Percentiles rank a stretch among this genome's conserved stretches.
Conservation (phyloP, 2,888 invertebrate species). For the Myopa tessellatipennis region DNA sequence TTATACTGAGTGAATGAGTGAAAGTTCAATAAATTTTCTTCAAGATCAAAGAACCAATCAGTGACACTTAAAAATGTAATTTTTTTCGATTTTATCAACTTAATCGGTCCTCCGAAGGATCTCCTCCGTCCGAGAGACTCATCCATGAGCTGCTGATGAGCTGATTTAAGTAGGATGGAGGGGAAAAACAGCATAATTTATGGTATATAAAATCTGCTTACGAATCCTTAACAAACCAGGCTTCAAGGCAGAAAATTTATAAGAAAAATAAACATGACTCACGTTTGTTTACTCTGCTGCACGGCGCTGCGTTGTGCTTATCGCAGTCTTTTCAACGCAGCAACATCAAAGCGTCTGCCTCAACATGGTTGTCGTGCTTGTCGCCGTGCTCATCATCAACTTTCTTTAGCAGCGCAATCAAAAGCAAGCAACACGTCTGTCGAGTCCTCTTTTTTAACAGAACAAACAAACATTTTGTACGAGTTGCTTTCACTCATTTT, state of each 20-base stretch:
- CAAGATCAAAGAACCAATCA: no score
- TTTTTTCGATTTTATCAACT: no score
- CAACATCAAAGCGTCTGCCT: constrained; percentile 19
- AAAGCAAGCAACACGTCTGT: background rate
- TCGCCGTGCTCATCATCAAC: background rate
- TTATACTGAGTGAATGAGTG: no score
- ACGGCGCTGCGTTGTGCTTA: constrained; percentile 7
- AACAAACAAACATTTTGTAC: constrained; percentile 1
- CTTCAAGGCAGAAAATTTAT: background rate
- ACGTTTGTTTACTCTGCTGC: background rate
- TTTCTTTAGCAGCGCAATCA: constrained; percentile 5
- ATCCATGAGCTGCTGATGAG: background rate
- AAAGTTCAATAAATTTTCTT: no score
- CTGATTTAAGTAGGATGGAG: background rate
- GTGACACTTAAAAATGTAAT: no score
- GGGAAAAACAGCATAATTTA: background rate
- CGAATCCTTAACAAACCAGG: background rate
- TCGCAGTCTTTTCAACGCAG: constrained; percentile 3
- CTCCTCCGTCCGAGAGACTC: background rate
- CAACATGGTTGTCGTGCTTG: background rate
- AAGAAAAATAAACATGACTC: background rate
- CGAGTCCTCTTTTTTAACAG: background rate
- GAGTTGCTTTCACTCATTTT: background rate
- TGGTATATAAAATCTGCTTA: background rate
- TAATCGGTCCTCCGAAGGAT: background rate